Evolutionary conservation across 2,113 vertebrate species (phyloP).

Genomic region (Planiliza haematocheilus): DNA sequence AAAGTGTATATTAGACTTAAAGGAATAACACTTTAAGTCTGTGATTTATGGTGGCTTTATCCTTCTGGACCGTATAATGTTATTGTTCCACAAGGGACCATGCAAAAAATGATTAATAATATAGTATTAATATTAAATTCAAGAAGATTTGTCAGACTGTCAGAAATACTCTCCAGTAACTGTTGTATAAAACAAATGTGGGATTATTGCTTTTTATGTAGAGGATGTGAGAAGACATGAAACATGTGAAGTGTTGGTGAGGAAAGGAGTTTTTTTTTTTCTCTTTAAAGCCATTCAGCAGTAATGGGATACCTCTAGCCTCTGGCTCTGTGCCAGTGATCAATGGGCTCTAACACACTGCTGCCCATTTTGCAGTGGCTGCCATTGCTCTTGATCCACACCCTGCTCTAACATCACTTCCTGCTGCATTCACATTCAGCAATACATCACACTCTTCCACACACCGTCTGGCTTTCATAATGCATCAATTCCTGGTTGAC

Average conservation of each 20-base stretch:
- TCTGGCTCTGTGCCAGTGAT: slow-evolving; percentile 51
- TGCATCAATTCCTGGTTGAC: slow-evolving; percentile 48
- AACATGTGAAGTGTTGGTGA: slow-evolving; percentile 16
- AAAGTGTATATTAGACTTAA: too few species aligned
- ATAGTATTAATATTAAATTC: too few species aligned
- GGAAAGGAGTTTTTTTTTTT: slow-evolving; percentile 32
- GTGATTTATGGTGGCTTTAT: too few species aligned
- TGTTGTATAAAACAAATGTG: background rate
- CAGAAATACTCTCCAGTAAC: too few species aligned
- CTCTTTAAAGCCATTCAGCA: slow-evolving; percentile 58
- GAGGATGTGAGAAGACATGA: slow-evolving; percentile 1
- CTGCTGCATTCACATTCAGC: slow-evolving; percentile 26
- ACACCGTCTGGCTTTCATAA: slow-evolving; percentile 35
- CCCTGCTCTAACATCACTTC: slow-evolving; percentile 49
- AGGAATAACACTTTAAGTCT: too few species aligned
- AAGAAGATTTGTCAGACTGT: too few species aligned
- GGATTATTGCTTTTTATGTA: slow-evolving; percentile 38
- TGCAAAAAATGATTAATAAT: too few species aligned
- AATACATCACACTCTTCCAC: slow-evolving; percentile 43
- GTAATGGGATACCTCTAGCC: slow-evolving; percentile 74
- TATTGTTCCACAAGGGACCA: too few species aligned
- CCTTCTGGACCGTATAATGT: too few species aligned
- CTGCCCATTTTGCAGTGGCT: slow-evolving; percentile 44
- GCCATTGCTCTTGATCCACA: slow-evolving; percentile 49
- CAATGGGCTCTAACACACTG: slow-evolving; percentile 55